These are phyloP conservation scores for Acropternis orthonyx DNA, from an alignment of 2,797 vertebrate genomes.

Conservation along the genomic window DNA sequence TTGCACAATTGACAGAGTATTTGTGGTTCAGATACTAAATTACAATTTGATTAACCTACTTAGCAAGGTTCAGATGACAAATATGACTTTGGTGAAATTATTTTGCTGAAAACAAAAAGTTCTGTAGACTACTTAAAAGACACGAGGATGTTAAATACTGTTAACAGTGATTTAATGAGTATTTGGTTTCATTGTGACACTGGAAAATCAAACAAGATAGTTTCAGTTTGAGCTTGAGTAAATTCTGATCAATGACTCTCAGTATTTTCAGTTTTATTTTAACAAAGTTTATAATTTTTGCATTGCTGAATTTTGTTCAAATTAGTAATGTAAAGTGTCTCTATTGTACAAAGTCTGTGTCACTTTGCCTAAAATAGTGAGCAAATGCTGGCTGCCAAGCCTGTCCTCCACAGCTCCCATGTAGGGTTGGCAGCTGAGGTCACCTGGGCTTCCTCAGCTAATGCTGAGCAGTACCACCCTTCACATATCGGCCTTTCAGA, in stretches of 20 bases:
- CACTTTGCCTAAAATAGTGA: neutral
- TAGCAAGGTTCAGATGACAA: constrained; percentile 3
- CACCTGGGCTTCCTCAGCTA: neutral
- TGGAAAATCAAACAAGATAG: constrained; percentile 31
- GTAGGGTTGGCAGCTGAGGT: neutral
- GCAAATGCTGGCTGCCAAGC: neutral
- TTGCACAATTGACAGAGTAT: neutral
- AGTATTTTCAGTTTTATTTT: constrained; percentile 27
- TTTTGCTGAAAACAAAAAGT: constrained; percentile 22
- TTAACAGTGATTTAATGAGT: constrained; percentile 18
- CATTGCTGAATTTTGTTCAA: neutral
- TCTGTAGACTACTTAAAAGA: neutral
- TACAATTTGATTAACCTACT: constrained; percentile 20
- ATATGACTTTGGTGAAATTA: neutral
- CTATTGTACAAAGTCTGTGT: neutral
- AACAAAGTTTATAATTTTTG: neutral
- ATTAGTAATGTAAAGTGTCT: neutral
- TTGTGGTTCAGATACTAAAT: constrained; percentile 15
- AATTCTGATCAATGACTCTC: constrained; percentile 7
- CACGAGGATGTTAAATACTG: neutral
- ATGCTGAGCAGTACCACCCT: fast-evolving
- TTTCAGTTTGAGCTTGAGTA: neutral
- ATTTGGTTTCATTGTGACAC: neutral
- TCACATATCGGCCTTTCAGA: neutral
- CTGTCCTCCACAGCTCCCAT: fast-evolving